A percentile compares a stretch with the other conserved stretches of the same genome.
Evolutionary conservation across 1,140 invertebrate species (phyloP).

Genomic region (Dreissena polymorpha): DNA sequence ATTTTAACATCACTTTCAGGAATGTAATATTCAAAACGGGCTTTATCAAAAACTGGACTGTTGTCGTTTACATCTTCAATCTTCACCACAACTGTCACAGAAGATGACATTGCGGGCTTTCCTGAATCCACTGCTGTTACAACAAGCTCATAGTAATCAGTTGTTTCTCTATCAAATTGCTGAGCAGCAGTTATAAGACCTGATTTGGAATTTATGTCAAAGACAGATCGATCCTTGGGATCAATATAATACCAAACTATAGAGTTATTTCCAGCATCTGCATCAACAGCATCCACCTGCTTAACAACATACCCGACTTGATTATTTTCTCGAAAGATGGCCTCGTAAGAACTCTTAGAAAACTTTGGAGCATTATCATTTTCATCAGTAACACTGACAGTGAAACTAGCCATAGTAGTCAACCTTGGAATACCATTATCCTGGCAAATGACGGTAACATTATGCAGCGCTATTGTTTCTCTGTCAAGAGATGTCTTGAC

Average conservation of each 20-base stretch:
- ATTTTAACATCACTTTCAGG: slow-evolving; percentile 76
- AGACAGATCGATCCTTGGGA: slow-evolving; percentile 86
- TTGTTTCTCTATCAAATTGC: slow-evolving; percentile 95
- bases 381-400: slow-evolving; percentile 85
- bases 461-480: slow-evolving; percentile 51
- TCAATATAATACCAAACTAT: slow-evolving; percentile 93
- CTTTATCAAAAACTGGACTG: slow-evolving; percentile 88
- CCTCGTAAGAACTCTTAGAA: slow-evolving; percentile 92
- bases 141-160: slow-evolving; percentile 90
- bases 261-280: slow-evolving; percentile 96
- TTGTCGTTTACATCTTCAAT: slow-evolving; percentile 97
- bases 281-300: slow-evolving; percentile 95
- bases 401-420: slow-evolving; percentile 49
- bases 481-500: slow-evolving; percentile 51
- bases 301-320: slow-evolving; percentile 38
- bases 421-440: slow-evolving; percentile 63
- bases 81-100: slow-evolving; percentile 91
- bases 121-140: slow-evolving; percentile 95
- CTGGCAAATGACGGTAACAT: slow-evolving; percentile 61
- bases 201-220: slow-evolving; percentile 90
- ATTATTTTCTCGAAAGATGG: slow-evolving; percentile 88
- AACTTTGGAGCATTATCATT: slow-evolving; percentile 94
- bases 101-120: slow-evolving; percentile 89
- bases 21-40: slow-evolving; percentile 63
- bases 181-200: slow-evolving; percentile 91